phyloP scores from a whole-genome alignment of 1,140 invertebrate species.

The Hirudo medicinalis region DNA sequence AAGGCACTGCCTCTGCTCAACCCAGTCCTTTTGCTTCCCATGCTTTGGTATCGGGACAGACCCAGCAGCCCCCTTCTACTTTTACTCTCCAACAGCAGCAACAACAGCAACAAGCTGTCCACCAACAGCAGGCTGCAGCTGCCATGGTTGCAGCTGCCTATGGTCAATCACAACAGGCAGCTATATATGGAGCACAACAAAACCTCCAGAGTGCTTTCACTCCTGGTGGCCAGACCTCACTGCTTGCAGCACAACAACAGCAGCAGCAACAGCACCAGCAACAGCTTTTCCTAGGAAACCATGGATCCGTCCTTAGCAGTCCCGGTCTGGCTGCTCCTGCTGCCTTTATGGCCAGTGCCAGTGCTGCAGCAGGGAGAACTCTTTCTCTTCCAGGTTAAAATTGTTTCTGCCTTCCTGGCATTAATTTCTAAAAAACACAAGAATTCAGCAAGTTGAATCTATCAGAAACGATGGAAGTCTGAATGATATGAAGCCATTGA shows the following conservation, averaged over 20 bases:
- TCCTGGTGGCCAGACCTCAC: background rate
- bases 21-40: background rate
- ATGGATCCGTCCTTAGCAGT: background rate
- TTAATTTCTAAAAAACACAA: too few species aligned
- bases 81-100: conserved; percentile 4
- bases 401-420: too few species aligned
- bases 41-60: background rate
- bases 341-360: too few species aligned
- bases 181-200: background rate
- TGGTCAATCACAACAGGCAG: conserved; percentile 1
- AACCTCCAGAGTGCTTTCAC: background rate
- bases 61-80: background rate
- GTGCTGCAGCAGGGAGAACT: too few species aligned
- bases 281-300: background rate
- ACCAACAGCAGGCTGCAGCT: background rate
- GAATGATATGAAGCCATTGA: too few species aligned
- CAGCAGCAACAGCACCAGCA: background rate
- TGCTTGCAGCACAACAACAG: background rate
- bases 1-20: background rate
- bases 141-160: background rate
- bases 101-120: background rate
- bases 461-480: too few species aligned
- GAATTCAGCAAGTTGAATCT: too few species aligned
- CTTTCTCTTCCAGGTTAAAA: too few species aligned
- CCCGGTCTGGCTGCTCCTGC: too few species aligned